A percentile compares a stretch with the other conserved stretches of the same genome.
Conservation (phyloP, 1,140 invertebrate species). For the Archivesica marissinica region DNA sequence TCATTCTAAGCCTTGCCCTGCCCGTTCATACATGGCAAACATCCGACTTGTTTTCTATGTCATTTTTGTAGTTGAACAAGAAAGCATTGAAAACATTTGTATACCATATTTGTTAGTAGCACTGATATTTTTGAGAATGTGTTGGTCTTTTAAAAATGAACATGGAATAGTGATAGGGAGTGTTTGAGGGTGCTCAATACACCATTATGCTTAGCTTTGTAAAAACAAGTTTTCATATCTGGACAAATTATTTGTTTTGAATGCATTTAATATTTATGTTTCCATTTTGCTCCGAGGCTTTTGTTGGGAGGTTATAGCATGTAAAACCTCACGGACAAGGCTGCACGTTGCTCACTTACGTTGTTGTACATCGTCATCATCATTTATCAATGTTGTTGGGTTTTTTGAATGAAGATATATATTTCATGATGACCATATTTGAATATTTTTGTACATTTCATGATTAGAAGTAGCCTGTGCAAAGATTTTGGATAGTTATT, state of each 20-base stretch:
- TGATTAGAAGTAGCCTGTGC: slow-evolving; percentile 14
- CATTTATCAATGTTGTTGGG: slow-evolving; percentile 37
- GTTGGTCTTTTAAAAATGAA: not conserved
- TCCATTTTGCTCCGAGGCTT: not conserved
- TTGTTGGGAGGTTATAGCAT: slow-evolving; percentile 8
- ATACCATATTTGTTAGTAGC: slow-evolving; percentile 32
- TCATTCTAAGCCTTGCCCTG: not conserved
- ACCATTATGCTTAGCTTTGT: too few species aligned
- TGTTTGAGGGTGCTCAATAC: too few species aligned
- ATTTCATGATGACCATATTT: slow-evolving; percentile 46
- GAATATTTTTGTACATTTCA: slow-evolving; percentile 58
- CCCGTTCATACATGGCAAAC: slow-evolving; percentile 1
- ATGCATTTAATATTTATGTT: slow-evolving; percentile 42
- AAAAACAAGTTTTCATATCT: too few species aligned
- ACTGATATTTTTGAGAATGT: slow-evolving; percentile 8
- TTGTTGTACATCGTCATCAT: slow-evolving; percentile 52
- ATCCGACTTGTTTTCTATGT: slow-evolving; percentile 6
- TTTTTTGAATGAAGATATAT: slow-evolving; percentile 52
- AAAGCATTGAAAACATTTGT: slow-evolving; percentile 19
- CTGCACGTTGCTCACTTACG: slow-evolving; percentile 47
- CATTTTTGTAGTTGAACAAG: slow-evolving; percentile 24
- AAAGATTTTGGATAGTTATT: slow-evolving; percentile 42
- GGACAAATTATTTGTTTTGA: slow-evolving; percentile 4
- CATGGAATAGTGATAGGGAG: too few species aligned
- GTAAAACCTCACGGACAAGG: not conserved